A percentile compares a stretch with the other conserved stretches of the same genome.
Evolutionary conservation across 2,113 vertebrate genomes (phyloP).

Genomic region (Strix uralensis): DNA sequence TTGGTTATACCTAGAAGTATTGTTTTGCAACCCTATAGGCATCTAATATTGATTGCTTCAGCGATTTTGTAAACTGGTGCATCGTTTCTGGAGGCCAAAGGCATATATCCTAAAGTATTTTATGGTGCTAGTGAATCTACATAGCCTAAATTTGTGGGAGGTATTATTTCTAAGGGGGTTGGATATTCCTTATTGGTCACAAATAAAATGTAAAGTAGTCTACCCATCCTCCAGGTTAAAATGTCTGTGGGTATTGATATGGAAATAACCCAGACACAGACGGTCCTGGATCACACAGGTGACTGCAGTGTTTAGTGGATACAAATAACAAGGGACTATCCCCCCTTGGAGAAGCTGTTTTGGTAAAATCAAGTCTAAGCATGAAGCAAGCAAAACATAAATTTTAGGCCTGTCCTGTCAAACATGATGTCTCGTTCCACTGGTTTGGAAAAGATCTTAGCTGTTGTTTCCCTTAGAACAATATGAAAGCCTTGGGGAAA

Average conservation of each 20-base stretch:
- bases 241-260: background rate
- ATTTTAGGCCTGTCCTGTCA: slow-evolving; percentile 68
- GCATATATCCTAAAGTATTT: background rate
- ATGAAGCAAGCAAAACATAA: slow-evolving; percentile 63
- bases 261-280: slow-evolving; percentile 1
- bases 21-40: background rate
- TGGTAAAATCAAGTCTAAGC: slow-evolving; percentile 65
- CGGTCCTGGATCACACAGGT: background rate
- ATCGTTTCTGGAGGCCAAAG: background rate
- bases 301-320: slow-evolving; percentile 17
- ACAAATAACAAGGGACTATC: slow-evolving; percentile 56
- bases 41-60: background rate
- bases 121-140: background rate
- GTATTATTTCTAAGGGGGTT: background rate
- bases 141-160: background rate
- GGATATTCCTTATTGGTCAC: background rate
- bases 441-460: slow-evolving; percentile 58
- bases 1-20: background rate
- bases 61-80: background rate
- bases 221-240: background rate
- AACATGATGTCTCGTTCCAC: slow-evolving; percentile 40
- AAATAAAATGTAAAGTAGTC: background rate
- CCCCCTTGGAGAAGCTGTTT: slow-evolving; percentile 20
- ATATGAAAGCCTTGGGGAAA: slow-evolving; percentile 27
- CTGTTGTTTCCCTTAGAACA: slow-evolving; percentile 33